Percentiles rank a stretch among this genome's conserved stretches.
Conservation (phyloP, 2,797 vertebrate species). For the Eremophila alpestris region DNA sequence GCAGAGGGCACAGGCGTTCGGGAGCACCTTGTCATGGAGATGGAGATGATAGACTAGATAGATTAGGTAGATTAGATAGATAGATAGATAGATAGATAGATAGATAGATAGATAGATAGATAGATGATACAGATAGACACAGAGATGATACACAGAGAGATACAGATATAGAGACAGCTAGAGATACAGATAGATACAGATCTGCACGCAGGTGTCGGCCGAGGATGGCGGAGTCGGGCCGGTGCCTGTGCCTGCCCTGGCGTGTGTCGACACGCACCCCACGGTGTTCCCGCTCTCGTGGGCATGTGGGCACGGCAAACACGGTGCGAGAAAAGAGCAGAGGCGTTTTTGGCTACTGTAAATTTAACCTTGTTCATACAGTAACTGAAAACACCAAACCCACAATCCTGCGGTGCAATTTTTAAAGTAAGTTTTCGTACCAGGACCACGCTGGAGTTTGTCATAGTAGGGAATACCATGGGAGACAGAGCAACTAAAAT, state of each 20-base stretch:
- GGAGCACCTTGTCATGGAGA: fast-evolving
- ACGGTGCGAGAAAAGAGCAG: not conserved
- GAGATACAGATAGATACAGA: not conserved
- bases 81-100: too few species aligned
- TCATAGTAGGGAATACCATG: not conserved
- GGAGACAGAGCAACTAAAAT: not conserved
- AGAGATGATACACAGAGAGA: too few species aligned
- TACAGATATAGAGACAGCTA: not conserved
- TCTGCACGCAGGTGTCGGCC: fast-evolving
- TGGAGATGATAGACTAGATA: too few species aligned
- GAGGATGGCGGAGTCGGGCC: not conserved
- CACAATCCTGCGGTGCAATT: not conserved
- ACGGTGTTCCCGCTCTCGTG: fast-evolving
- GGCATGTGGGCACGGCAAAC: not conserved
- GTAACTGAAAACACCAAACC: not conserved
- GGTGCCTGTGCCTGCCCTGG: too few species aligned
- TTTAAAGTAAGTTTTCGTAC: not conserved
- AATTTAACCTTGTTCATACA: not conserved
- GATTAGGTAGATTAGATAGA: too few species aligned
- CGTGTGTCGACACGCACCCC: too few species aligned
- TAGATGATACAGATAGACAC: too few species aligned
- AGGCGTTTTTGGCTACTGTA: fast-evolving
- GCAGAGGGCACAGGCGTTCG: not conserved
- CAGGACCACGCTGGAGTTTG: not conserved
- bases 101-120: too few species aligned